Evolutionary conservation across 2,888 invertebrate genomes (phyloP), one percentile per base, ranked within the genome.

Genomic region (Seira ritae): DNA sequence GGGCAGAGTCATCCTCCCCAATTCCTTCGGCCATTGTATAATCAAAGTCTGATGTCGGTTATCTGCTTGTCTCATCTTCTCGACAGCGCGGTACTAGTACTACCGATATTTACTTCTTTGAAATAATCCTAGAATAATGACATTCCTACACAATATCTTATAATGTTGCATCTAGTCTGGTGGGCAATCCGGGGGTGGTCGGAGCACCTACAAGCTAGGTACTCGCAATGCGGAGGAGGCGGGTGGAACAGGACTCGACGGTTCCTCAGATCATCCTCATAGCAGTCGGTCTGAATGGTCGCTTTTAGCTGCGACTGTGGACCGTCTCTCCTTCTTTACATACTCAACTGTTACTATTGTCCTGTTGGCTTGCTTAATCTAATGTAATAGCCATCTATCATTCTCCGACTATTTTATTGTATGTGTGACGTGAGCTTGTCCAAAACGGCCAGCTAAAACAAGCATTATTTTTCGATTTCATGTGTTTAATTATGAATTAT

Each of bases 251-350:
- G 83, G 78, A 42, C 55, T 83, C 6, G 82, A 82, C 31, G 82
- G 82, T 23, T 82, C 82, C 67, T 71, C 71, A 68, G 77, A 73
- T 50, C 60, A 75, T 50, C 50, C 50, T n/a, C 66, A 42, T 42
- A 55, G 82, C 60, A 78, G 71, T 46, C 84, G 84, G 37, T 83
- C 86, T 2, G 94, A 94, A 89, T 94, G 94, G 94, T 90, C 93
- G n/a, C 90, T 94, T 15, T 89, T 94, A 67, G 94, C 94, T 31
- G 93, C 93, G 1, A 93, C 93, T 8, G 91, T 94, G 76, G 94
- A 94, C 90, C 92, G 94, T 73, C 89, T 94, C 69, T 92, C 92
- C 2, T 94, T 94, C 88, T 84, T 93, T 62, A 89, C 92, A 71
- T 94, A 94, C 89, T 79, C 86, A 24, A 84, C 86, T 17, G 80